phyloP scores from a whole-genome alignment of 2,797 vertebrate species.

The Gymnopithys bicolor region DNA sequence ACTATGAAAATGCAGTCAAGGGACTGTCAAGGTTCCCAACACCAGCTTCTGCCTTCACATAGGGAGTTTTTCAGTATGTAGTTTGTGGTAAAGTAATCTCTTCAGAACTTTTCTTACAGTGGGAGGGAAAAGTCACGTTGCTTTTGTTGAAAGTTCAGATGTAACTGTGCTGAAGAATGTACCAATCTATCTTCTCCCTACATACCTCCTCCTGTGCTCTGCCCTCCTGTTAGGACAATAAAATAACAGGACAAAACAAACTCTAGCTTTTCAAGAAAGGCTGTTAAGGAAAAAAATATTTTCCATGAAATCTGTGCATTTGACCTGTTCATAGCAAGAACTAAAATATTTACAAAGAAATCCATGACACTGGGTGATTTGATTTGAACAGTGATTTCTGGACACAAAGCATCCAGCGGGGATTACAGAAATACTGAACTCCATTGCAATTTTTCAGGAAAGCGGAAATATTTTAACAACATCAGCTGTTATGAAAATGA shows the following conservation, averaged over 20 bases:
- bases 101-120: not conserved
- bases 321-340: not conserved
- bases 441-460: not conserved
- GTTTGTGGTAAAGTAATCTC: not conserved
- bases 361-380: not conserved
- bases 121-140: not conserved
- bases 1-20: not conserved
- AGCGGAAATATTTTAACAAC: not conserved
- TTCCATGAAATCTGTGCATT: not conserved
- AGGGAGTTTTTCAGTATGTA: not conserved
- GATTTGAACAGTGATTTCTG: not conserved
- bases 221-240: not conserved
- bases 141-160: not conserved
- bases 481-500: not conserved
- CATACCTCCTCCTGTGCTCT: not conserved
- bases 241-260: not conserved
- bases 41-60: not conserved
- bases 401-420: not conserved
- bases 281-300: not conserved
- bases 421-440: not conserved
- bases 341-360: not conserved
- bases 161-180: not conserved
- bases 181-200: not conserved
- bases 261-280: not conserved
- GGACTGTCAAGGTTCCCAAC: not conserved